Percentiles rank a stretch among this genome's conserved stretches.
Conservation (phyloP, 2,797 vertebrate species). For the Chaenodraco wilsoni region DNA sequence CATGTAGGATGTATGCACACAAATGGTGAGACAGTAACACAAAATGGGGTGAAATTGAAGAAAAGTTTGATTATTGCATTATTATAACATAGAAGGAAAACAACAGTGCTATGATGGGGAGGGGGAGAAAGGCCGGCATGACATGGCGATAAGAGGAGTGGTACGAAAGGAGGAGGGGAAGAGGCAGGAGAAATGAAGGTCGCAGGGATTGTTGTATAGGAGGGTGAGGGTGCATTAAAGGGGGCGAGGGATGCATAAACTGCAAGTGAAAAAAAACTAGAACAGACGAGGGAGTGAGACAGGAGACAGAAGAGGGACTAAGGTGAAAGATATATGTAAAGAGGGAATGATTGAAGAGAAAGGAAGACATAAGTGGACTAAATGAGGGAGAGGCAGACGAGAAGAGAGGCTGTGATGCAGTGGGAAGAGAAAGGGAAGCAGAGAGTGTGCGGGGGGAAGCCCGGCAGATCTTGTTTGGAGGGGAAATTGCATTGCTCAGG, state of each 20-base stretch:
- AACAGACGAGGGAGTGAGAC: constrained; percentile 12
- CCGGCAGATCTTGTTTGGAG: constrained; percentile 73
- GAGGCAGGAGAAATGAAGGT: constrained; percentile 50
- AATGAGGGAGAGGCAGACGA: constrained; percentile 28
- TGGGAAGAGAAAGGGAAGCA: constrained; percentile 14
- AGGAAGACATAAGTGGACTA: constrained; percentile 23
- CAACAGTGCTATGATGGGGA: constrained; percentile 15
- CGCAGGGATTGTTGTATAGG: constrained; percentile 32
- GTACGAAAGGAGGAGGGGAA: constrained; percentile 9
- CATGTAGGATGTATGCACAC: background rate
- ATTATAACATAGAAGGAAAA: background rate
- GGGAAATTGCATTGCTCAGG: constrained; percentile 83
- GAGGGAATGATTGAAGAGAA: constrained; percentile 35
- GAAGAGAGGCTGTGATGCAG: constrained; percentile 22
- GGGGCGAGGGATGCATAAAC: constrained; percentile 30
- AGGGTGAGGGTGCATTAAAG: constrained; percentile 34
- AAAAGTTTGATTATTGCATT: background rate
- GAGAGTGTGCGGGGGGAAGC: constrained; percentile 52
- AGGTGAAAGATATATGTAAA: constrained; percentile 19
- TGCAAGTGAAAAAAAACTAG: background rate
- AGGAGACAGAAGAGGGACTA: background rate
- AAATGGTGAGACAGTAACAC: constrained; percentile 6
- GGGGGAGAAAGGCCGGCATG: background rate
- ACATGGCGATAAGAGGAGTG: constrained; percentile 12
- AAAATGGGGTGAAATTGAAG: background rate